A percentile compares a stretch with the other conserved stretches of the same genome.
Conservation (phyloP, 2,113 vertebrate species). For the Antigone vipio region DNA sequence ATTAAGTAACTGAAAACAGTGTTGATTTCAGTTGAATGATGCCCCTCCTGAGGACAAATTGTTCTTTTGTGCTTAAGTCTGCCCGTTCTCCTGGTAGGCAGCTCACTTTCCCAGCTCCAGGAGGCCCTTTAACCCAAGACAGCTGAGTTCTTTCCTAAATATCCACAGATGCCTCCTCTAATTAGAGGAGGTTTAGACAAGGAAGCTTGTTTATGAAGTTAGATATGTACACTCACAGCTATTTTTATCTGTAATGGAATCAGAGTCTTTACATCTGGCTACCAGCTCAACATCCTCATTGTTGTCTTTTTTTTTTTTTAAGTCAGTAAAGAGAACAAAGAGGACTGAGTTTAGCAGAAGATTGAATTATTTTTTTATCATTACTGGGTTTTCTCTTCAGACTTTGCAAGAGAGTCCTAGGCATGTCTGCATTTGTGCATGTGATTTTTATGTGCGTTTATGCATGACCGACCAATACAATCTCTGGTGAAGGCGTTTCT, state of each 20-base stretch:
- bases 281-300: not conserved
- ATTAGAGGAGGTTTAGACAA: conserved; percentile 36
- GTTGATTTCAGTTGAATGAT: not conserved
- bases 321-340: not conserved
- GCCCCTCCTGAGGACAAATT: not conserved
- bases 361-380: not conserved
- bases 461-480: not conserved
- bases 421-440: not conserved
- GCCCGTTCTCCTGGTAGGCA: not conserved
- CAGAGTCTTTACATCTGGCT: not conserved
- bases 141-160: conserved; percentile 37
- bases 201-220: conserved; percentile 44
- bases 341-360: not conserved
- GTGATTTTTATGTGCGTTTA: not conserved
- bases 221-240: not conserved
- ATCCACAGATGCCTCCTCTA: conserved; percentile 44
- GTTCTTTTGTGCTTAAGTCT: not conserved
- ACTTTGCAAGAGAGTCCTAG: not conserved
- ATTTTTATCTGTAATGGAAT: not conserved
- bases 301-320: not conserved
- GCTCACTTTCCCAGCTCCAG: conserved; percentile 30
- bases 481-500: not conserved
- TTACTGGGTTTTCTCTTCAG: not conserved
- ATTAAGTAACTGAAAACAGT: not conserved
- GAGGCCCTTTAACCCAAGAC: conserved; percentile 21